A percentile compares a stretch with the other conserved stretches of the same genome.
Evolutionary conservation across 2,113 vertebrate genomes (phyloP).

Genomic region (Cercocebus atys): DNA sequence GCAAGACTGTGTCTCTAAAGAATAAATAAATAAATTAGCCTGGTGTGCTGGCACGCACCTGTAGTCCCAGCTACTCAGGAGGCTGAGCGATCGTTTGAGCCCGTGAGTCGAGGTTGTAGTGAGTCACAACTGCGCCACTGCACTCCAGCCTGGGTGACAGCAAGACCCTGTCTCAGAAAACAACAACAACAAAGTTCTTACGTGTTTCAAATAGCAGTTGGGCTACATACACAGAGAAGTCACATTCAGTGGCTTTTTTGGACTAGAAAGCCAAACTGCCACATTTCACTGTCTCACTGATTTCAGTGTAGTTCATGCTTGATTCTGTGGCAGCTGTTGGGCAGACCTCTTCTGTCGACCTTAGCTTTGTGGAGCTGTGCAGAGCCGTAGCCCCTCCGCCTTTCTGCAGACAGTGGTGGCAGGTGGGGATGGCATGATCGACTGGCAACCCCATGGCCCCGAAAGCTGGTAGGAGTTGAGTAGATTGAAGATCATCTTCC

Average conservation of each 20-base stretch:
- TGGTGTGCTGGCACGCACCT: not conserved
- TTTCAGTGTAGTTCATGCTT: accelerated
- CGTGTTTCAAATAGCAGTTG: not conserved
- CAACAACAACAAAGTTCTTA: too few relatives aligned
- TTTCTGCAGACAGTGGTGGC: not conserved
- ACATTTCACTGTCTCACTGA: too few relatives aligned
- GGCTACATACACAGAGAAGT: not conserved
- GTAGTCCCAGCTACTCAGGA: not conserved
- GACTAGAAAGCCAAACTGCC: not conserved
- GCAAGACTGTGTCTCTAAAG: not conserved
- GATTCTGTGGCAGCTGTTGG: not conserved
- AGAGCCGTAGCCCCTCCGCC: not conserved
- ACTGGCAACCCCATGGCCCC: not conserved
- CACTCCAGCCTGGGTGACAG: not conserved
- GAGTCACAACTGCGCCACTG: not conserved
- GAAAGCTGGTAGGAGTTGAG: not conserved
- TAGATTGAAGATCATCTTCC: not conserved
- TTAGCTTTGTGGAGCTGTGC: not conserved
- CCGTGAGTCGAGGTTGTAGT: not conserved
- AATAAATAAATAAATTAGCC: not conserved
- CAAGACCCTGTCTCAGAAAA: not conserved
- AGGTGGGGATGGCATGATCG: accelerated
- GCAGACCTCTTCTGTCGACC: not conserved
- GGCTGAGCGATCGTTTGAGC: not conserved
- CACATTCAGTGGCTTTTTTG: not conserved